Evolutionary conservation across 1,140 invertebrate species (phyloP), one percentile per base, ranked within the genome.

Genomic region (Drosophila lini): DNA sequence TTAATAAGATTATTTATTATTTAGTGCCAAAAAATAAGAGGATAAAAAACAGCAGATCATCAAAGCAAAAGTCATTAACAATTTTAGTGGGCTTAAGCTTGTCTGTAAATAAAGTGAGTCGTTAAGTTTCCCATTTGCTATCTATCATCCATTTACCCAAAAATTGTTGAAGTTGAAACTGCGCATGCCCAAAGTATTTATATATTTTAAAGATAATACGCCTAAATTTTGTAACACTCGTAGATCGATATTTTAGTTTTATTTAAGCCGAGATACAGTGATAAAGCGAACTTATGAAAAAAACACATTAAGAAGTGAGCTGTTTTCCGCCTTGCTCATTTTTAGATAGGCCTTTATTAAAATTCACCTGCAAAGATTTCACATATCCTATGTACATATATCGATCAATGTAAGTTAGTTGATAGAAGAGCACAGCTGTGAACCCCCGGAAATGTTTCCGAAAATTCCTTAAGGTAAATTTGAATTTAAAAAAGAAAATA

Each of bases 1-100:
- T 82, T 82, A 59, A 80, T 89, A 86, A 86, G 83, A 89, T 83
- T 88, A 86, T 88, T 89, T 88, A 86, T 86, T 86, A 38, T 55
- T 70, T 86, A 88, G 84, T 89, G 84, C 84, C 84, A 89, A 88
- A 88, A 74, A 74, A 77, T 0, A 59, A 57, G 9, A 57, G 31
- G 13, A 59, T 59, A 48, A 48, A 74, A 47, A 36, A 62, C 11
- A 56, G 38, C 16, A 67, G 61, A 62, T 50, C 69, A 55, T 65
- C 40, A 42, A 64, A 88, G 44, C 32, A 80, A 89, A 83, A 88
- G 84, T 88, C 84, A 88, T 89, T 89, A 84, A 80, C 47, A 84
- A 77, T 38, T 78, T 79, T 71, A 69, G 45, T 79, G 75, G 58
- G 45, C 47, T 38, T 74, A 55, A 58, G 32, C 38, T 70, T 34